Conservation (phyloP, 2,888 invertebrate genomes). For the Lasioglossum calceatum region DNA sequence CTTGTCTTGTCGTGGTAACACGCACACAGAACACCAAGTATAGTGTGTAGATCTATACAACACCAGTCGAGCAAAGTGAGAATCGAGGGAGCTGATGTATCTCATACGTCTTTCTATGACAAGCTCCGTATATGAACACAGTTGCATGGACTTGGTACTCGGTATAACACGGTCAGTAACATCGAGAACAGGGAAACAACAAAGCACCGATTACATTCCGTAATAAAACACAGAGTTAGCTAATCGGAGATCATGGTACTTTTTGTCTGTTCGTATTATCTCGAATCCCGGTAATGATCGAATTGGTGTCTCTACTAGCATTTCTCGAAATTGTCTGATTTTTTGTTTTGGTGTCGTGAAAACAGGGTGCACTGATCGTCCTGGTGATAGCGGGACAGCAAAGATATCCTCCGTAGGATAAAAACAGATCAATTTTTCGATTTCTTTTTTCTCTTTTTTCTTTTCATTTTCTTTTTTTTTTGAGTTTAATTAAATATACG, state of each 20-base stretch:
- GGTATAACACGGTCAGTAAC: slow-evolving; percentile 49
- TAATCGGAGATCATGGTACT: slow-evolving; percentile 35
- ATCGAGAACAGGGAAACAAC: slow-evolving; percentile 66
- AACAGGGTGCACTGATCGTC: slow-evolving; percentile 66
- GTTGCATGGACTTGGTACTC: slow-evolving; percentile 54
- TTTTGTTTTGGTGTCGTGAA: slow-evolving; percentile 50
- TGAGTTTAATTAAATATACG: slow-evolving; percentile 2
- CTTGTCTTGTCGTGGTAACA: slow-evolving; percentile 6
- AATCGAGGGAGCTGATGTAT: slow-evolving; percentile 49
- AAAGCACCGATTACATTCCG: slow-evolving; percentile 68
- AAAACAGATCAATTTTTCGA: not conserved
- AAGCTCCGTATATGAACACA: slow-evolving; percentile 59
- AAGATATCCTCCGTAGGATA: slow-evolving; percentile 52
- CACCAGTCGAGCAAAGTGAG: slow-evolving; percentile 49
- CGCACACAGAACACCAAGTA: not conserved
- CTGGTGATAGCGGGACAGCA: slow-evolving; percentile 65
- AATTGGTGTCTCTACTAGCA: not conserved
- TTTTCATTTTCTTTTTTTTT: not conserved
- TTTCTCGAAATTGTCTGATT: not conserved
- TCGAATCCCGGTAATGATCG: not conserved
- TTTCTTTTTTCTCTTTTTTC: not conserved
- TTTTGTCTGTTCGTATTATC: not conserved
- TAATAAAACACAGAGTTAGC: slow-evolving; percentile 57
- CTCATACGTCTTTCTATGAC: slow-evolving; percentile 51
- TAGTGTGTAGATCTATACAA: not conserved